Conservation (phyloP, 2,797 vertebrate genomes). For the Holocentrus rufus region DNA sequence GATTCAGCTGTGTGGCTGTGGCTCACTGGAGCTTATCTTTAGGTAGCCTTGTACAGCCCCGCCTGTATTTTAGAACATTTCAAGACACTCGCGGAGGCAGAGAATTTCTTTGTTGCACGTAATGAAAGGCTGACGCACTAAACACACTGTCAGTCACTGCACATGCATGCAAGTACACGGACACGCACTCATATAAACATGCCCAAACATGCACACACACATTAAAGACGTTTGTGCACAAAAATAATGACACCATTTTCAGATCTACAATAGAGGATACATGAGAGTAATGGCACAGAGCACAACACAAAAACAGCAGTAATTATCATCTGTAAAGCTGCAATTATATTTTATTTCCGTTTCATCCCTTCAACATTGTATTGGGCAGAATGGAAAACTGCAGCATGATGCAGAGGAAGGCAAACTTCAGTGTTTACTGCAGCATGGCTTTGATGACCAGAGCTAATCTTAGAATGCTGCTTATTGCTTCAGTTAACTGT, state of each 20-base stretch:
- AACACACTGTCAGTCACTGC: slow-evolving; percentile 20
- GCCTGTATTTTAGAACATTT: slow-evolving; percentile 51
- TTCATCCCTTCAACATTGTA: slow-evolving; percentile 29
- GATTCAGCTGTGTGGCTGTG: slow-evolving; percentile 4
- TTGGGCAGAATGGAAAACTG: slow-evolving; percentile 28
- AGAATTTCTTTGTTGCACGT: slow-evolving; percentile 51
- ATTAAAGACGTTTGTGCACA: slow-evolving; percentile 19
- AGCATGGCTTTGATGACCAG: slow-evolving; percentile 23
- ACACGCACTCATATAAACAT: background rate
- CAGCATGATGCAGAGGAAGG: slow-evolving; percentile 26
- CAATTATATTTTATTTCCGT: slow-evolving; percentile 42
- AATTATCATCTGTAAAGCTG: slow-evolving; percentile 63
- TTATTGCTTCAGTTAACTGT: slow-evolving; percentile 14
- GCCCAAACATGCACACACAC: background rate
- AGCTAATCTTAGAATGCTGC: slow-evolving; percentile 25
- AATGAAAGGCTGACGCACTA: slow-evolving; percentile 45
- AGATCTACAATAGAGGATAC: slow-evolving; percentile 40
- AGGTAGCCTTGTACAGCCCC: slow-evolving; percentile 63
- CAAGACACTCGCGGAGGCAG: slow-evolving; percentile 42
- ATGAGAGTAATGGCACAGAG: slow-evolving; percentile 23
- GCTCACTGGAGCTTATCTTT: slow-evolving; percentile 67
- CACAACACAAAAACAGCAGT: slow-evolving; percentile 30
- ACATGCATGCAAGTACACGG: slow-evolving; percentile 2
- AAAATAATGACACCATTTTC: slow-evolving; percentile 20
- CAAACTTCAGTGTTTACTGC: slow-evolving; percentile 18